phyloP scores from a whole-genome alignment of 1,140 invertebrate species.

The Hylaeus anthracinus region DNA sequence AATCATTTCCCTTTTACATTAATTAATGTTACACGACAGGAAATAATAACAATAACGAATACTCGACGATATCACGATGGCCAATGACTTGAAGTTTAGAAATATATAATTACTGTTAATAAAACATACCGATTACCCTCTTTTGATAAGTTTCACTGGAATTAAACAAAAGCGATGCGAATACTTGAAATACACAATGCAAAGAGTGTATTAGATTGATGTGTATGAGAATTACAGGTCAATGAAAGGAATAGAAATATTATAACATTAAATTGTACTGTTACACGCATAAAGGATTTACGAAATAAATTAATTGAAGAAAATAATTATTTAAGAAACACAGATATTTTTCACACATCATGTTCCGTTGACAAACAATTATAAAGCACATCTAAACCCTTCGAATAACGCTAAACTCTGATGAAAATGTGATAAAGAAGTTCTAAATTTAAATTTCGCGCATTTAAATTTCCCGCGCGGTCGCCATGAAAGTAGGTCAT shows the following conservation, averaged over 20 bases:
- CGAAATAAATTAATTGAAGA: slow-evolving; percentile 12
- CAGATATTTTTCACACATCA: no score
- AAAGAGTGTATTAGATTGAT: slow-evolving; percentile 17
- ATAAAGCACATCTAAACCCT: no score
- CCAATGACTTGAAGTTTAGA: neutral
- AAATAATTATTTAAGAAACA: no score
- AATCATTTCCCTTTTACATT: slow-evolving; percentile 13
- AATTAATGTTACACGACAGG: neutral
- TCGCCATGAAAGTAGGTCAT: neutral
- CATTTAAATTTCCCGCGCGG: slow-evolving; percentile 12
- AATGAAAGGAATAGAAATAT: neutral
- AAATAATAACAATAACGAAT: slow-evolving; percentile 8
- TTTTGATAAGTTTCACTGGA: neutral
- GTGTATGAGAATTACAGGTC: neutral
- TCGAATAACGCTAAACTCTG: no score
- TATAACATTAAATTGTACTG: slow-evolving; percentile 34
- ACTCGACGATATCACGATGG: neutral
- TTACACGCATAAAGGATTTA: slow-evolving; percentile 1
- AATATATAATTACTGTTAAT: neutral
- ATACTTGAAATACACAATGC: neutral
- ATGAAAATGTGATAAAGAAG: no score
- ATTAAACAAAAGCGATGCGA: slow-evolving; percentile 17
- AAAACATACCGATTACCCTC: neutral
- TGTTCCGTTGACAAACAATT: no score
- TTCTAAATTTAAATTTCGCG: no score